phyloP scores from a whole-genome alignment of 2,888 invertebrate species.

The Euplagia quadripunctaria region DNA sequence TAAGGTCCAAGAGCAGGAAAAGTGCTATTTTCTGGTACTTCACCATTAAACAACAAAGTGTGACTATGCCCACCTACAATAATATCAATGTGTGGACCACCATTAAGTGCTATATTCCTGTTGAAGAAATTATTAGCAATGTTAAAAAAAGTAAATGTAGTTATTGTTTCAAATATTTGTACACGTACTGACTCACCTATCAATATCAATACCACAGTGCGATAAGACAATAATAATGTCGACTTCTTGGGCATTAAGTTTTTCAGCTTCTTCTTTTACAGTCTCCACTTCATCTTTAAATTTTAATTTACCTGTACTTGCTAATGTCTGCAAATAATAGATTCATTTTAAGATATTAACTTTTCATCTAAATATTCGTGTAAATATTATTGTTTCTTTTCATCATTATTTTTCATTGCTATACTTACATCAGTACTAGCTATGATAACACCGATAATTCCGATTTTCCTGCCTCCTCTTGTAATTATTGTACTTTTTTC shows the following conservation, averaged over 20 bases:
- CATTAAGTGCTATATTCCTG: conserved; percentile 89
- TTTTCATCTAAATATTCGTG: background rate
- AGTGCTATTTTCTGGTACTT: conserved; percentile 82
- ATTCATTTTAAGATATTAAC: too few relatives aligned
- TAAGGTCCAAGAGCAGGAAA: conserved; percentile 88
- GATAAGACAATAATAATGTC: conserved; percentile 94
- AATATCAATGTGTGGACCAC: conserved; percentile 91
- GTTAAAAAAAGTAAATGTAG: background rate
- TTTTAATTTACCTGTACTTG: conserved; percentile 89
- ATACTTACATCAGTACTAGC: conserved; percentile 74
- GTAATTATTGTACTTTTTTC: conserved; percentile 89
- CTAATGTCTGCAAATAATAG: conserved; percentile 83
- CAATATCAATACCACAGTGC: conserved; percentile 92
- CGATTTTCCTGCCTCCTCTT: conserved; percentile 90
- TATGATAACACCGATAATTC: conserved; percentile 92
- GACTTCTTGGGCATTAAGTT: conserved; percentile 88
- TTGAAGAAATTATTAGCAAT: background rate
- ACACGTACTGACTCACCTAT: conserved; percentile 72
- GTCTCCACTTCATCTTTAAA: conserved; percentile 90
- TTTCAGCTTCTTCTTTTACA: conserved; percentile 89
- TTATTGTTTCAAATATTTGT: background rate
- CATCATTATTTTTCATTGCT: background rate
- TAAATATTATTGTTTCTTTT: background rate
- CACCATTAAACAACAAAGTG: conserved; percentile 90
- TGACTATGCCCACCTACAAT: conserved; percentile 95